Evolutionary conservation across 2,888 invertebrate genomes (phyloP).

Genomic region (Philhelius pedissequus): DNA sequence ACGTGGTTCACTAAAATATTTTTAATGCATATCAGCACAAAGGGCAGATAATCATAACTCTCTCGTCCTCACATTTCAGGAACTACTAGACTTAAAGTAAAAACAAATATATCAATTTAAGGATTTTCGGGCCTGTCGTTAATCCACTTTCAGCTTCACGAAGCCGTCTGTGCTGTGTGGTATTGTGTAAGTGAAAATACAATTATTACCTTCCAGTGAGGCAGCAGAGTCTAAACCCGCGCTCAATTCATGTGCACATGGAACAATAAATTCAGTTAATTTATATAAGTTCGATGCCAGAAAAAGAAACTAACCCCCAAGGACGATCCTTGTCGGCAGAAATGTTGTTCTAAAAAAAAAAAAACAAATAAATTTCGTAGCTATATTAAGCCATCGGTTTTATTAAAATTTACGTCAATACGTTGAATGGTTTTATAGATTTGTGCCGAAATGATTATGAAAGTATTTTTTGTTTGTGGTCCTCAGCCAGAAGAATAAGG

Average conservation of each 20-base stretch:
- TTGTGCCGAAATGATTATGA: constrained; percentile 22
- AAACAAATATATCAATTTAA: constrained; percentile 37
- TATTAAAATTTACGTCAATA: constrained; percentile 66
- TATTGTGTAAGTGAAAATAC: constrained; percentile 7
- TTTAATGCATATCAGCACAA: constrained; percentile 29
- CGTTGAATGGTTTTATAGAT: constrained; percentile 51
- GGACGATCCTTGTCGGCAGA: constrained; percentile 32
- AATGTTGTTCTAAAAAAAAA: not conserved
- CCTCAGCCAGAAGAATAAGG: constrained; percentile 1
- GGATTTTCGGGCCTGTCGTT: constrained; percentile 27
- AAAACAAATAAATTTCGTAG: constrained; percentile 21
- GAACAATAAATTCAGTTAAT: constrained; percentile 55
- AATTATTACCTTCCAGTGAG: constrained; percentile 33
- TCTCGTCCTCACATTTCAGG: not conserved
- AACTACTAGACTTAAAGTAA: not conserved
- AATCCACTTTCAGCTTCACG: not conserved
- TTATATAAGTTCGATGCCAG: constrained; percentile 5
- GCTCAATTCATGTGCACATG: constrained; percentile 21
- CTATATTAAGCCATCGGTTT: constrained; percentile 66
- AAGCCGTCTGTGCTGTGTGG: not conserved
- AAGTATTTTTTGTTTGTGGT: not conserved
- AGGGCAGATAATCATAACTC: not conserved
- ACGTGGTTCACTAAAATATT: not conserved
- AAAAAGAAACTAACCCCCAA: not conserved
- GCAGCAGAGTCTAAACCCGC: not conserved